Conservation (phyloP, 2,888 invertebrate genomes). For the Heliconius hortense region DNA sequence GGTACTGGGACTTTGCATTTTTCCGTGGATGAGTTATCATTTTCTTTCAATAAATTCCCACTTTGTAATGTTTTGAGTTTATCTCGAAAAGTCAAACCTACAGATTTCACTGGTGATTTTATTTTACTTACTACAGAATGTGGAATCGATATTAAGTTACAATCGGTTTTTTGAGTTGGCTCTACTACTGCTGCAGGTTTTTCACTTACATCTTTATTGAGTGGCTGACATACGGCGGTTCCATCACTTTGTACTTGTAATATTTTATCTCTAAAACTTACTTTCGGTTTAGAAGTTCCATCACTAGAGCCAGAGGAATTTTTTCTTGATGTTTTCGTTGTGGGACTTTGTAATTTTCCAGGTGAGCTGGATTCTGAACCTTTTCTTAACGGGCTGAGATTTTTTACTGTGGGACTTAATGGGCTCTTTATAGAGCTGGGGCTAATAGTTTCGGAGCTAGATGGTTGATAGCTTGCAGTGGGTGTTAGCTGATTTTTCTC, state of each 20-base stretch:
- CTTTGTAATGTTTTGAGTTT: slow-evolving; percentile 76
- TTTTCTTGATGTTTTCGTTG: slow-evolving; percentile 73
- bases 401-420: slow-evolving; percentile 76
- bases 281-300: slow-evolving; percentile 77
- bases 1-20: slow-evolving; percentile 55
- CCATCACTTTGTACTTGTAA: slow-evolving; percentile 81
- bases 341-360: slow-evolving; percentile 75
- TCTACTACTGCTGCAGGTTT: slow-evolving; percentile 74
- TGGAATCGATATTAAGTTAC: slow-evolving; percentile 75
- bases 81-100: slow-evolving; percentile 75
- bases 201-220: slow-evolving; percentile 68
- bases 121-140: slow-evolving; percentile 80
- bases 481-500: slow-evolving; percentile 76
- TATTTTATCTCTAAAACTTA: slow-evolving; percentile 84
- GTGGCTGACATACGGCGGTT: slow-evolving; percentile 72
- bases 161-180: slow-evolving; percentile 74
- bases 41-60: slow-evolving; percentile 60
- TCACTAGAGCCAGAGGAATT: slow-evolving; percentile 76
- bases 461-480: slow-evolving; percentile 72
- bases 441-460: slow-evolving; percentile 78
- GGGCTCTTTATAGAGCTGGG: slow-evolving; percentile 79
- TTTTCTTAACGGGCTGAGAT: slow-evolving; percentile 76
- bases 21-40: slow-evolving; percentile 55
- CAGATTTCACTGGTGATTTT: slow-evolving; percentile 77
- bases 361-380: slow-evolving; percentile 77